phyloP scores from a whole-genome alignment of 2,797 vertebrate species.

The Calcarius lapponicus region DNA sequence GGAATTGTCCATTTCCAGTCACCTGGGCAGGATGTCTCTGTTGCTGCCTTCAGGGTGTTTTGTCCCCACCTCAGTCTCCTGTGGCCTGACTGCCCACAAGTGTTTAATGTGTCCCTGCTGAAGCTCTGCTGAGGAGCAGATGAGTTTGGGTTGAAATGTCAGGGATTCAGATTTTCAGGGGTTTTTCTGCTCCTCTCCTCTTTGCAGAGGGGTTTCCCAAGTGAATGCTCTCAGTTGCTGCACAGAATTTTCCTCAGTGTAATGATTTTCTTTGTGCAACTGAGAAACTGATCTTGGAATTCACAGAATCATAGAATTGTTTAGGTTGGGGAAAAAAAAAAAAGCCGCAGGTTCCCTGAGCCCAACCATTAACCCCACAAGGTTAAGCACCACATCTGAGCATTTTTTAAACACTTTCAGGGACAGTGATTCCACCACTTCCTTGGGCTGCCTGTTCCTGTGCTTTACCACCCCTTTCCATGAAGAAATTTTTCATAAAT shows the following conservation, averaged over 20 bases:
- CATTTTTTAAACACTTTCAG: background rate
- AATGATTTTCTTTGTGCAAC: background rate
- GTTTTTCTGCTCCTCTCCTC: background rate
- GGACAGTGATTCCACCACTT: background rate
- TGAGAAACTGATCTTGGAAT: background rate
- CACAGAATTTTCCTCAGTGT: background rate
- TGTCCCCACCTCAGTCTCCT: background rate
- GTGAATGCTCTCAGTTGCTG: background rate
- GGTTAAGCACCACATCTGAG: background rate
- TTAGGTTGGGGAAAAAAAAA: background rate
- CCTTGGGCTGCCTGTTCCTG: background rate
- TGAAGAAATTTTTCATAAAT: too few relatives aligned
- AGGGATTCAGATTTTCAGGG: background rate
- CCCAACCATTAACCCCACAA: background rate
- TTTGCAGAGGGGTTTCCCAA: background rate
- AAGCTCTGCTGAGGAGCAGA: background rate
- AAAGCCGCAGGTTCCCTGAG: background rate
- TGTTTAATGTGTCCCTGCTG: background rate
- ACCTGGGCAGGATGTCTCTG: background rate
- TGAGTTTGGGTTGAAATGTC: background rate
- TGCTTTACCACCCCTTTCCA: background rate
- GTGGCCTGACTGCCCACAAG: background rate
- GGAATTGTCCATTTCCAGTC: background rate
- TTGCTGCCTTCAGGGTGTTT: background rate
- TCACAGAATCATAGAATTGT: background rate